Evolutionary conservation across 1,140 invertebrate genomes (phyloP).

Genomic region (Drosophila oshimai): DNA sequence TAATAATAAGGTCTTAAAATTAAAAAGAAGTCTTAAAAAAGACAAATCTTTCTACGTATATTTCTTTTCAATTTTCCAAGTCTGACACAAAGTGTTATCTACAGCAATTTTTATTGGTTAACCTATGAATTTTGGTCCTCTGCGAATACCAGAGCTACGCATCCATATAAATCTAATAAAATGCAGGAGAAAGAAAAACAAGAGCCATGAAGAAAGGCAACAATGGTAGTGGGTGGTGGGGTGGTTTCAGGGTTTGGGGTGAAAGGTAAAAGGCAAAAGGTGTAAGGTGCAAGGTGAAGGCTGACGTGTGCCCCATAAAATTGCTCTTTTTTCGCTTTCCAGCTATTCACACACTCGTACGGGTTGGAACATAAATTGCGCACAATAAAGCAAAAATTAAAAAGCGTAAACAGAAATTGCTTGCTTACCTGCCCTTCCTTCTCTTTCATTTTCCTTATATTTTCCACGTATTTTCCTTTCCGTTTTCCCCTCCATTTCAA

Average conservation of each 20-base stretch:
- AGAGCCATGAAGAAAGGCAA: not conserved
- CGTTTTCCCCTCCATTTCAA: not conserved
- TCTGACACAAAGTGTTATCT: too few species aligned
- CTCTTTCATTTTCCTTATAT: not conserved
- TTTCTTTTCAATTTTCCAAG: too few species aligned
- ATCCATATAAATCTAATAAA: constrained; percentile 1
- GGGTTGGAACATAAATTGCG: constrained; percentile 62
- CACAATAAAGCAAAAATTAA: constrained; percentile 82
- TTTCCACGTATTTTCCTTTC: not conserved
- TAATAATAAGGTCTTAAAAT: too few species aligned
- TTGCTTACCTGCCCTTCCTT: not conserved
- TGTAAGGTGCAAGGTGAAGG: constrained; percentile 7
- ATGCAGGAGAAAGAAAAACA: not conserved
- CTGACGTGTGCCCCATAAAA: constrained; percentile 32
- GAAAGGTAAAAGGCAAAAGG: not conserved
- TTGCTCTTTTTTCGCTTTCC: not conserved
- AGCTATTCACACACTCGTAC: not conserved
- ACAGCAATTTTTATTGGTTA: not conserved
- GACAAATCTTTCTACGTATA: too few species aligned
- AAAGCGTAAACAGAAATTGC: constrained; percentile 75
- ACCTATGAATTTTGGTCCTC: not conserved
- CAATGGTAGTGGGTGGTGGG: constrained; percentile 4
- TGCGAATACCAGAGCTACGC: not conserved
- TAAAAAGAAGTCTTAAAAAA: too few species aligned
- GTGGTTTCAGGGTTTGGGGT: not conserved